Base-by-base conservation (phyloP, 2,888 invertebrate genomes). In the Eumerus sabulonum region DNA sequence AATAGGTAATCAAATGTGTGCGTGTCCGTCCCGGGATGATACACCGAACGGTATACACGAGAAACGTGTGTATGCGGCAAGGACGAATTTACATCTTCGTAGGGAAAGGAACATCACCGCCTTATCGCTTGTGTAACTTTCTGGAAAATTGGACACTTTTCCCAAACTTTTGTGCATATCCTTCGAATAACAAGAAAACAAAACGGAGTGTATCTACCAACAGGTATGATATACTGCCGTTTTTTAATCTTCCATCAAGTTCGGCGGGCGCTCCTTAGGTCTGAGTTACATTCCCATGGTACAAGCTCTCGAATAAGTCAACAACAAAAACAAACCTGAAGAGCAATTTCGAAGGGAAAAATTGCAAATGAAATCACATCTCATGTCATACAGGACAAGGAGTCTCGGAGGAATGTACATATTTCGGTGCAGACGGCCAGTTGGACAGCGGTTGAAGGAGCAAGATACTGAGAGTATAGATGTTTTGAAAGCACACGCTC, bases 311-410 rank as follows among this genome's bases (percentile, higher is more conserved):
- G 27, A 27, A 27, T 11, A 40, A 62, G 45, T 35, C 16, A 53
- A 38, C 35, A 38, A 27, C 47, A 42, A 13, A 27, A 47, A 50
- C 16, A 35, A 45, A 35, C 35, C 64, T 44, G 54, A 48, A 42
- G 44, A 56, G 40, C 54, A 72, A 48, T 40, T 54, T 54, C n/a
- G 7, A 19, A 35, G 19, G n/a, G n/a, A 42, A 59, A 11, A 19
- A 36, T 36, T 77, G 67, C 73, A 77, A 73, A 77, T 77, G 73
- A 77, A 77, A 77, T 77, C 77, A 77, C 77, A 73, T 73, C 73
- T 67, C 67, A 73, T 67, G 63, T 77, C 63, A 27, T 12, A 67
- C 38, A n/a, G n/a, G n/a, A n/a, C 36, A 17, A 13, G 45, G 35
- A 59, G 57, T 17, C 47, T 17, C 1, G 16, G 16, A 47, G 17